Evolutionary conservation across 2,113 vertebrate genomes (phyloP).

Genomic region (Notechis scutatus): DNA sequence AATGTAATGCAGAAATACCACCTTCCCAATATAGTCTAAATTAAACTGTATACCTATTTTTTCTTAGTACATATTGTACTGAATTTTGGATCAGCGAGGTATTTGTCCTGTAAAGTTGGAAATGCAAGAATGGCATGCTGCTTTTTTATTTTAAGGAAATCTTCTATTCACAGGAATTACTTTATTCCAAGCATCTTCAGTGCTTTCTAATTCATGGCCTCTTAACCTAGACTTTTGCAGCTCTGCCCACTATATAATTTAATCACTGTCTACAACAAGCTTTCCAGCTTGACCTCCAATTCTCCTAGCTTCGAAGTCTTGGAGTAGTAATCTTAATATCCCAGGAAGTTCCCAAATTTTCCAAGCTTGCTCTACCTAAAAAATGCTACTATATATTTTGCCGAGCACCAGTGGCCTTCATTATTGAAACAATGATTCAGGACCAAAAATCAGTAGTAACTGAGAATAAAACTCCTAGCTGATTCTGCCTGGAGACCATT

Average conservation of each 20-base stretch:
- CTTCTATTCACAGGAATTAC: not conserved
- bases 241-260: not conserved
- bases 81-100: not conserved
- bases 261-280: not conserved
- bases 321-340: not conserved
- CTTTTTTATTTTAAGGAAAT: not conserved
- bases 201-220: not conserved
- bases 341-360: not conserved
- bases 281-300: not conserved
- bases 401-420: not conserved
- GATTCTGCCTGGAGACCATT: not conserved
- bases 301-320: not conserved
- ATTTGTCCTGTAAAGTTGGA: not conserved
- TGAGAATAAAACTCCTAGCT: not conserved
- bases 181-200: not conserved
- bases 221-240: not conserved
- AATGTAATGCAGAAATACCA: not conserved
- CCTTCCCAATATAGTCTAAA: not conserved
- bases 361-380: not conserved
- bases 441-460: not conserved
- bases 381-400: not conserved
- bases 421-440: not conserved
- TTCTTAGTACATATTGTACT: not conserved
- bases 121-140: not conserved
- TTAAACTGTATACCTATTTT: not conserved